Evolutionary conservation across 2,113 vertebrate species (phyloP).

Genomic region (Gymnobelideus leadbeateri): DNA sequence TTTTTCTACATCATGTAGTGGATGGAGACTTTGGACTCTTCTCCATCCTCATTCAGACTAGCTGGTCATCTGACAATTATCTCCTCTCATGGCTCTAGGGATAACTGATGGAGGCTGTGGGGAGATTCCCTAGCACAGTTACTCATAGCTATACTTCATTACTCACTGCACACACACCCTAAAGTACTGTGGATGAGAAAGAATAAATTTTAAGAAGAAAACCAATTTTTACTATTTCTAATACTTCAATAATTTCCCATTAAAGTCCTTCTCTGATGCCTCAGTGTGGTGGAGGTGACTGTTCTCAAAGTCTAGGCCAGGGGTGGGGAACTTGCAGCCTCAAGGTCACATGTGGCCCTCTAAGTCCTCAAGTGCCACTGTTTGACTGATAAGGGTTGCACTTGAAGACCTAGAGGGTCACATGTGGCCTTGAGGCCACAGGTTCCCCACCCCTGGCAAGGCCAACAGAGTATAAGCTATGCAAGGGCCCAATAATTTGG

Average conservation of each 20-base stretch:
- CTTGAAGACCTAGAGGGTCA: too few species aligned
- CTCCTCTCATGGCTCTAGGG: not conserved
- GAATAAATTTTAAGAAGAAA: not conserved
- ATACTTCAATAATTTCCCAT: not conserved
- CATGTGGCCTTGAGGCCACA: too few species aligned
- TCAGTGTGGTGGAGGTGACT: too few species aligned
- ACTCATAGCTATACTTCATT: not conserved
- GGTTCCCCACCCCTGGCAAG: too few species aligned
- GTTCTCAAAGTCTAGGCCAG: not conserved
- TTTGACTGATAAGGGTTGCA: too few species aligned
- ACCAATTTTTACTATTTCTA: slow-evolving; percentile 16
- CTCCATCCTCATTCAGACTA: not conserved
- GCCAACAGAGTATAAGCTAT: too few species aligned
- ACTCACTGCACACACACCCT: not conserved
- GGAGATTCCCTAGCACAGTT: not conserved
- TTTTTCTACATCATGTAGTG: not conserved
- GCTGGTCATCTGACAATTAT: not conserved
- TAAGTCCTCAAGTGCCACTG: too few species aligned
- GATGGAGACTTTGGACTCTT: not conserved
- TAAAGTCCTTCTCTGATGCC: too few species aligned
- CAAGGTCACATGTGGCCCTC: too few species aligned
- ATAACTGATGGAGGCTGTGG: too few species aligned
- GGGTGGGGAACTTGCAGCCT: too few species aligned
- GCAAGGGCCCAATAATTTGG: too few species aligned
- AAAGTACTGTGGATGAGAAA: not conserved